Conservation (phyloP, 2,888 invertebrate genomes). For the Penaeus monodon region DNA sequence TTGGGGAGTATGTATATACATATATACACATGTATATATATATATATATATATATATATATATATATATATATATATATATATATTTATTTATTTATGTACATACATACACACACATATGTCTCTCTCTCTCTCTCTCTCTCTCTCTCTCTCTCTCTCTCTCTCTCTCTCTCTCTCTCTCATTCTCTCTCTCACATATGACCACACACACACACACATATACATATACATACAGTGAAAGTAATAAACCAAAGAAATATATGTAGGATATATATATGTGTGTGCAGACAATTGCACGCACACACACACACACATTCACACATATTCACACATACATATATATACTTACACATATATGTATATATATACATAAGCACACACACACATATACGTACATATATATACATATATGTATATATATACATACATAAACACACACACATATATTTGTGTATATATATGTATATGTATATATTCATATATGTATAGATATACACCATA, state of each 20-base stretch:
- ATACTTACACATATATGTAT: not conserved
- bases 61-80: too few relatives aligned
- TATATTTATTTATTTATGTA: not conserved
- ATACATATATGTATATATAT: too few relatives aligned
- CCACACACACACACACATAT: not conserved
- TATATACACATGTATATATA: not conserved
- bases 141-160: too few relatives aligned
- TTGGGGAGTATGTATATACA: conserved; percentile 26
- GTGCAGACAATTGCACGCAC: not conserved
- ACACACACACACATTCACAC: not conserved
- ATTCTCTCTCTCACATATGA: not conserved
- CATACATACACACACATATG: not conserved
- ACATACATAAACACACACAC: not conserved
- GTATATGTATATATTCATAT: conserved; percentile 5
- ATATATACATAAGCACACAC: too few relatives aligned
- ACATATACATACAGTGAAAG: conserved; percentile 3
- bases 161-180: too few relatives aligned
- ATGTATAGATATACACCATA: not conserved
- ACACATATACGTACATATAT: too few relatives aligned
- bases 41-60: too few relatives aligned
- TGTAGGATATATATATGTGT: not conserved
- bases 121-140: too few relatives aligned
- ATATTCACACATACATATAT: too few relatives aligned
- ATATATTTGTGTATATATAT: not conserved
- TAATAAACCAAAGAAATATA: not conserved